phyloP scores from a whole-genome alignment of 1,140 invertebrate genomes.

The Nebria ingens region DNA sequence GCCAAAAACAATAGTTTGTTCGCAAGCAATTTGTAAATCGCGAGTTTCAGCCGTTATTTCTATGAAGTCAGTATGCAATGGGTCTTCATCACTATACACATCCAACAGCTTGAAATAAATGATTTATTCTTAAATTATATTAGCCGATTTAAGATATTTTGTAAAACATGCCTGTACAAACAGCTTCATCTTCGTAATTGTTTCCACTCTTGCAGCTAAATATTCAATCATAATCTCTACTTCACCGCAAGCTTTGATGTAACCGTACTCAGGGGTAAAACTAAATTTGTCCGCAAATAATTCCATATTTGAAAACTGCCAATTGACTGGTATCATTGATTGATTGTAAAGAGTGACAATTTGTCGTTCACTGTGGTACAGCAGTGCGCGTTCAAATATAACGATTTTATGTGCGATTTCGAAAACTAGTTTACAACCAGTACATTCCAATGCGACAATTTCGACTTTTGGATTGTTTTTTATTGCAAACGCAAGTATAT shows the following conservation, averaged over 20 bases:
- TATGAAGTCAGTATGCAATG: slow-evolving; percentile 6
- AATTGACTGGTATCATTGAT: slow-evolving; percentile 20
- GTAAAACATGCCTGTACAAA: neutral
- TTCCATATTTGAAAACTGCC: slow-evolving; percentile 19
- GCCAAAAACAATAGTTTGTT: slow-evolving; percentile 13
- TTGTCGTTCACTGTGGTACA: slow-evolving; percentile 18
- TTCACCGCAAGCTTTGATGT: slow-evolving; percentile 15
- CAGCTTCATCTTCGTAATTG: neutral
- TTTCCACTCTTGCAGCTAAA: slow-evolving; percentile 14
- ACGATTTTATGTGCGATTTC: slow-evolving; percentile 20
- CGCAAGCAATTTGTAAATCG: slow-evolving; percentile 17
- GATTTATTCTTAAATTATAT: too few species aligned
- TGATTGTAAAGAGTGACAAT: slow-evolving; percentile 21
- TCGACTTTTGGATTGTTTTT: slow-evolving; percentile 27
- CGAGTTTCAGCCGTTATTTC: slow-evolving; percentile 19
- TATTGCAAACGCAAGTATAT: slow-evolving; percentile 18
- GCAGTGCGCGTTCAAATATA: slow-evolving; percentile 23
- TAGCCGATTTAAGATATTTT: neutral
- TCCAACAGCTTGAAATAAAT: neutral
- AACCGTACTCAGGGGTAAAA: slow-evolving; percentile 18
- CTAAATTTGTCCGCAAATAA: slow-evolving; percentile 16
- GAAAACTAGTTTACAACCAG: slow-evolving; percentile 19
- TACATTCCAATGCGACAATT: slow-evolving; percentile 17
- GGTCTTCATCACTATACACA: too few species aligned
- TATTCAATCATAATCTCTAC: slow-evolving; percentile 19